Evolutionary conservation across 2,888 invertebrate genomes (phyloP), one percentile per base, ranked within the genome.

Genomic region (Didymodactylos carnosus): DNA sequence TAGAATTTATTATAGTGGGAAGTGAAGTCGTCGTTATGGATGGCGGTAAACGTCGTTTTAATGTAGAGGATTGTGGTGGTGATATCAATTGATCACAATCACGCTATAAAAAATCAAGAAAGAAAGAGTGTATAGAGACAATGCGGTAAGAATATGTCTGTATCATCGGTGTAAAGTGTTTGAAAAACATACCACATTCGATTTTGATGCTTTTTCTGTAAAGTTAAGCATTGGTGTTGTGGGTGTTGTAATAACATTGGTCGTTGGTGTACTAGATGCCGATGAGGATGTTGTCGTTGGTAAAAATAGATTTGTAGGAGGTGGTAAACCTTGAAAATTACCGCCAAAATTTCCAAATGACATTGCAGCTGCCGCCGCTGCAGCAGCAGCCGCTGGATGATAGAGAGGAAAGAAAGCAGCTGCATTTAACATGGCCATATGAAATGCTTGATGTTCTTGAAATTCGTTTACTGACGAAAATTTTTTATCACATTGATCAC

Each of bases 221-320:
- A n/a, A 13, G 62, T 72, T 72, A 46, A n/a, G 40, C 14, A 70
- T 14, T n/a, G 0, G 95, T 95, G 81, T 93, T 93, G 84, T 92
- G 90, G 27, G 93, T 92, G 81, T 87, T 87, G n/a, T 78, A 79
- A 72, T 87, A 87, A 16, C 69, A 62, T 40, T 82, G 82, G 70
- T 86, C 86, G 73, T 72, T 35, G 75, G 74, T 51, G 83, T 80
- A 3, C 81, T 80, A 0, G 78, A 77, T 40, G 78, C 73, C 6
- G 39, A 41, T n/a, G 76, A 71, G 16, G 71, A 71, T 25, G 78
- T 51, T 78, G 78, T 51, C 5, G 46, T 11, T 23, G 46, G 46
- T n/a, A n/a, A n/a, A n/a, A n/a, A n/a, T n/a, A n/a, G n/a, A 19
- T n/a, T 49, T 23, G 46, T 10, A 19, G 46, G 53, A 62, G 41